phyloP scores from a whole-genome alignment of 2,888 invertebrate species.

The Scrobipalpa costella region DNA sequence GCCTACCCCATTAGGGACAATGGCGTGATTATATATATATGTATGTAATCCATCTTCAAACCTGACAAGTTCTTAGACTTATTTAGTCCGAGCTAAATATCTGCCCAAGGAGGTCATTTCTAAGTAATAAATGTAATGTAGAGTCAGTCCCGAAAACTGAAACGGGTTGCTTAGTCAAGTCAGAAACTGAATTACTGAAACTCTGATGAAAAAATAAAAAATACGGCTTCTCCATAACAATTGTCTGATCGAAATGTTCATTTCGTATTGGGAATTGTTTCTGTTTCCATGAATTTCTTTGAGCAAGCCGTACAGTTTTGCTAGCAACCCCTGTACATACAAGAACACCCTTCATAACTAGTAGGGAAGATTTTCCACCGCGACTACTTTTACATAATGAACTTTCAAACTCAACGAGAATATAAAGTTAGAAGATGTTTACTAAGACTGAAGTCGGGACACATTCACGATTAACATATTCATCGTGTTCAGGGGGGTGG shows the following conservation, averaged over 20 bases:
- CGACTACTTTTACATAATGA: slow-evolving; percentile 19
- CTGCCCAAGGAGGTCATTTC: neutral
- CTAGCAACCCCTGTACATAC: no score
- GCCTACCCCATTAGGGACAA: no score
- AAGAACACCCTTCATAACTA: no score
- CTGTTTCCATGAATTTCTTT: no score
- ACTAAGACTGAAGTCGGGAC: slow-evolving; percentile 29
- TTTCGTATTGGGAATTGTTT: no score
- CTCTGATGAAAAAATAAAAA: neutral
- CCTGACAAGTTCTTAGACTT: neutral
- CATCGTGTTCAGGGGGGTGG: slow-evolving; percentile 32
- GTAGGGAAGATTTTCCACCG: neutral
- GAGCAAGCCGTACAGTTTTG: no score
- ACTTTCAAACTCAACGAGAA: slow-evolving; percentile 21
- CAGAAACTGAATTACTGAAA: neutral
- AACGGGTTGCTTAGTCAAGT: no score
- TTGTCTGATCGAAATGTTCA: no score
- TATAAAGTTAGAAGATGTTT: slow-evolving; percentile 28
- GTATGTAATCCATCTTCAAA: no score
- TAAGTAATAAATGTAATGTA: no score
- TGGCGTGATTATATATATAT: no score
- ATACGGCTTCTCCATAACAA: neutral
- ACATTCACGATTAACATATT: slow-evolving; percentile 39
- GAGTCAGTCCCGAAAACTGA: no score
- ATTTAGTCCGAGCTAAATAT: neutral